Evolutionary conservation across 2,888 invertebrate genomes (phyloP), one percentile per base, ranked within the genome.

Genomic region (Adela reaumurella): DNA sequence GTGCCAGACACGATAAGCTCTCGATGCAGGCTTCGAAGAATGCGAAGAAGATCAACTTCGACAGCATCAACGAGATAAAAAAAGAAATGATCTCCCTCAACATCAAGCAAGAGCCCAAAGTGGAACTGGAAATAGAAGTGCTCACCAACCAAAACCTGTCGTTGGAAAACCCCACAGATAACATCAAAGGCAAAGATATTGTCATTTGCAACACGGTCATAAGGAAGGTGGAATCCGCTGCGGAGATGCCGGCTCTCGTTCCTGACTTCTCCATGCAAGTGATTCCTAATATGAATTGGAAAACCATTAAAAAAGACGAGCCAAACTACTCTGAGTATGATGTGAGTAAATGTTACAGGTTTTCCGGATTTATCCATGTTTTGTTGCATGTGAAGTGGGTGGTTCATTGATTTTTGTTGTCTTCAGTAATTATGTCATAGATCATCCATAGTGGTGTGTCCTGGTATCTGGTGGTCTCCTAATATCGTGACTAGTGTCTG

Each of bases 161-260:
- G 11, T 11, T 43, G 14, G 45, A 52, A 5, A 65, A 62, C 51
- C 55, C 64, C 16, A 59, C 67, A 19, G 70, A 73, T 20, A 63
- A 65, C 17, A 63, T 67, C 46, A 68, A 72, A 46, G 65, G 64
- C 2, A 70, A 70, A 50, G 68, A 77, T 52, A 69, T 78, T 52
- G 67, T 78, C 3, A 78, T 78, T 54, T 78, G 78, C 4, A 71
- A 78, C 47, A 78, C 78, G 49, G 67, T 78, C 4, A 78, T 78
- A 49, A 67, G 73, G 53, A 78, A 78, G 63, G 67, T 77, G n/a
- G 78, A 77, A 51, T 60, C 63, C 17, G 61, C 59, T 52, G 49
- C 49, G 18, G 63, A 67, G 19, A 46, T 47, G 14, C 4, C n/a
- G 11, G 19, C 41, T 16, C 17, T 29, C 29, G 28, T 46, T 5